Conservation (phyloP, 2,888 invertebrate genomes). For the Loripinus fragilis region DNA sequence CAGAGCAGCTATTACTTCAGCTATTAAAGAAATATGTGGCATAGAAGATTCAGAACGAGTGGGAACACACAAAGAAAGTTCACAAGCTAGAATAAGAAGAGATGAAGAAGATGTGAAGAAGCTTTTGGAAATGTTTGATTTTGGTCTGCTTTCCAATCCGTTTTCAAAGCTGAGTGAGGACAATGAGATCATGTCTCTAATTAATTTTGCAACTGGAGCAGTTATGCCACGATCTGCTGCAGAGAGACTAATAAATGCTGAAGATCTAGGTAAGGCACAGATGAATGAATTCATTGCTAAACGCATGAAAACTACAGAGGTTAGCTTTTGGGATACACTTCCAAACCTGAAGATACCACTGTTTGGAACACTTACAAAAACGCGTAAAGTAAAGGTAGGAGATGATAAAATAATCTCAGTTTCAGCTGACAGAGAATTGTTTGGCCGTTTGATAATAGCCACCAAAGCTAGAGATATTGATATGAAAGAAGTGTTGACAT, state of each 20-base stretch:
- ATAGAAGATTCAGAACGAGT: not conserved
- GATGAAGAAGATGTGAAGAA: too few relatives aligned
- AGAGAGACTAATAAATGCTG: too few relatives aligned
- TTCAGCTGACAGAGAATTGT: not conserved
- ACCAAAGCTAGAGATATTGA: not conserved
- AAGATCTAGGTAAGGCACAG: not conserved
- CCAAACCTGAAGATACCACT: not conserved
- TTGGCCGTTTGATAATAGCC: not conserved
- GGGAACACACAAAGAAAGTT: too few relatives aligned
- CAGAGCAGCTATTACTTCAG: not conserved
- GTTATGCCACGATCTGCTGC: not conserved
- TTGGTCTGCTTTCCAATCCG: too few relatives aligned
- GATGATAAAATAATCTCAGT: not conserved
- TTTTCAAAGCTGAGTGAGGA: too few relatives aligned
- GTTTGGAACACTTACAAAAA: not conserved
- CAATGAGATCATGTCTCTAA: too few relatives aligned
- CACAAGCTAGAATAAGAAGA: too few relatives aligned
- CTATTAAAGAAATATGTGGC: not conserved
- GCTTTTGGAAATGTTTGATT: too few relatives aligned
- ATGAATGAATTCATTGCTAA: not conserved
- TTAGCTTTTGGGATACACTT: not conserved
- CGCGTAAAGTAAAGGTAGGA: not conserved
- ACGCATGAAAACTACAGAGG: not conserved
- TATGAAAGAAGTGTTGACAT: not conserved
- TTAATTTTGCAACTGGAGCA: not conserved